phyloP scores from a whole-genome alignment of 2,797 vertebrate genomes.

The Thaleichthys pacificus region DNA sequence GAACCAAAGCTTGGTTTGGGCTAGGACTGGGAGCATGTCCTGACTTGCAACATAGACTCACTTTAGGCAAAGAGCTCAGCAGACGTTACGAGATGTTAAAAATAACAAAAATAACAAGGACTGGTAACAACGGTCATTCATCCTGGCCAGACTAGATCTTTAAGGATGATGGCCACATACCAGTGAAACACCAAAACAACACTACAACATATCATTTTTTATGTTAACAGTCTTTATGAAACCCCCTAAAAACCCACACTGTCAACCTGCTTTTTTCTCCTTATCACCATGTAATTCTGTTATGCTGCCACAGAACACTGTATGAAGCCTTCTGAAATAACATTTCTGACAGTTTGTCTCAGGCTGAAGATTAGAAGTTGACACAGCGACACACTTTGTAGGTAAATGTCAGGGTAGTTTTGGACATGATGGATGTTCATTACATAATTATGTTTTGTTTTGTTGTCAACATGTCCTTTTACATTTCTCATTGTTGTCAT shows the following conservation, averaged over 20 bases:
- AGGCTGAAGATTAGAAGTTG: conserved; percentile 1
- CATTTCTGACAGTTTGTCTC: conserved; percentile 19
- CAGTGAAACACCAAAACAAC: conserved; percentile 35
- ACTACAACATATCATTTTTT: not conserved
- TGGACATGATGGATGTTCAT: not conserved
- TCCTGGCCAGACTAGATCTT: conserved; percentile 13
- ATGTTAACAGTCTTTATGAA: not conserved
- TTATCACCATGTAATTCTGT: not conserved
- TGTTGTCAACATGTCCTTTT: not conserved
- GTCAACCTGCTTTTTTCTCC: not conserved
- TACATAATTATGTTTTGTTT: not conserved
- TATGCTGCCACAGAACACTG: not conserved
- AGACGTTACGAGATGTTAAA: conserved; percentile 37
- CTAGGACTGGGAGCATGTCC: conserved; percentile 44
- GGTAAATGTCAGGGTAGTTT: not conserved
- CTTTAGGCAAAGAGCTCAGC: conserved; percentile 45
- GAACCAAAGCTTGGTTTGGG: conserved; percentile 6
- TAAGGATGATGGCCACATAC: not conserved
- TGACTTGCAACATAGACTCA: conserved; percentile 54
- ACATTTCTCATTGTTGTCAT: too few species aligned
- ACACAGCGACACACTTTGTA: not conserved
- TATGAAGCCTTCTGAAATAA: not conserved
- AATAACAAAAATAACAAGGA: conserved; percentile 45
- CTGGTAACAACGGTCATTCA: not conserved
- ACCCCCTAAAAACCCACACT: not conserved